Evolutionary conservation across 1,140 invertebrate species (phyloP).

Genomic region (Caenorhabditis tropicalis): DNA sequence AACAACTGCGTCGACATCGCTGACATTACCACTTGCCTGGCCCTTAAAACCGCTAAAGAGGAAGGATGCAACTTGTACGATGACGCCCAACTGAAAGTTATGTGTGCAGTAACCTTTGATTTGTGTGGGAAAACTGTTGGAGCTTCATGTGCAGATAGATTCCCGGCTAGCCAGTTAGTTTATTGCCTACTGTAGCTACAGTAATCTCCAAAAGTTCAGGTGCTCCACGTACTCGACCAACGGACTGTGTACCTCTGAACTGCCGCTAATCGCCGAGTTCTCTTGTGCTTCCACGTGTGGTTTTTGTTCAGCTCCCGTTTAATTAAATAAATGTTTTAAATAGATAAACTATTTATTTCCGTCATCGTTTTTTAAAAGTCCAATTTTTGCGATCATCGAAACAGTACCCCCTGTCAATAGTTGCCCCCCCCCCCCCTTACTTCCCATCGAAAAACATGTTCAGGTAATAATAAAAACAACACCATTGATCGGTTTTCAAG

Average conservation of each 20-base stretch:
- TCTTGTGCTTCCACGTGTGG: background rate
- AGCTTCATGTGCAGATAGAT: background rate
- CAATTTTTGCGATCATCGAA: background rate
- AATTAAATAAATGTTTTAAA: background rate
- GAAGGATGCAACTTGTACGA: background rate
- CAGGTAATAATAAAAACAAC: background rate
- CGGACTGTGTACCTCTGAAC: background rate
- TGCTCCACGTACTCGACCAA: background rate
- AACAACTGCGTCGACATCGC: background rate
- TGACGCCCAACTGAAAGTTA: background rate
- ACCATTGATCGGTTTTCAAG: background rate
- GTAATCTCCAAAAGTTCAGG: background rate
- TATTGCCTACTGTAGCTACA: background rate
- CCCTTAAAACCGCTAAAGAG: background rate
- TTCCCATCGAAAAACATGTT: background rate
- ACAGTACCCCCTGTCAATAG: background rate
- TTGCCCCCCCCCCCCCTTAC: background rate
- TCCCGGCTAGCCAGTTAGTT: background rate
- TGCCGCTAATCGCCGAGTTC: background rate
- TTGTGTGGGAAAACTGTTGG: background rate
- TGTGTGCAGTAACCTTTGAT: background rate
- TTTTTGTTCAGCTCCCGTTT: conserved; percentile 2
- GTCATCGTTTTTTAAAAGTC: background rate
- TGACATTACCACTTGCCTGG: background rate
- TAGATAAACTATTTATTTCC: no score